Conservation (phyloP, 2,888 invertebrate genomes). For the Esperia sulphurella region DNA sequence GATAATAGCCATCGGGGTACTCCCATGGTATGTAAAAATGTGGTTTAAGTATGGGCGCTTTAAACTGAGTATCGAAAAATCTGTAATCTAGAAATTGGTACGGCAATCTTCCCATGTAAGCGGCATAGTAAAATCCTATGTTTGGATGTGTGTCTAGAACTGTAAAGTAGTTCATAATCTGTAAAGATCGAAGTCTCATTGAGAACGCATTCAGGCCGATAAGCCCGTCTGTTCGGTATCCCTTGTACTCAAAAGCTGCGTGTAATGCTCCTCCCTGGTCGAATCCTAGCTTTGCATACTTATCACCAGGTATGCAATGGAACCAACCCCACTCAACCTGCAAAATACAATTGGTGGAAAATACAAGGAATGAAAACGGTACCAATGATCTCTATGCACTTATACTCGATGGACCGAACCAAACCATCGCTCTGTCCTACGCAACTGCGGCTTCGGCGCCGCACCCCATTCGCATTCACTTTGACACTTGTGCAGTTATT, state of each 20-base stretch:
- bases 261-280: conserved; percentile 33
- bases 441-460: no score
- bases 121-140: conserved; percentile 29
- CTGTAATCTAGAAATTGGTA: conserved; percentile 3
- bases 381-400: no score
- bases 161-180: conserved; percentile 30
- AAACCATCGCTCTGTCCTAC: no score
- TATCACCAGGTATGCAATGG: conserved; percentile 22
- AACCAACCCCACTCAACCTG: conserved; percentile 43
- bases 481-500: no score
- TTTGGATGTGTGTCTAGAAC: conserved; percentile 28
- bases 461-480: no score
- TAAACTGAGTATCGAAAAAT: background rate
- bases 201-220: conserved; percentile 29
- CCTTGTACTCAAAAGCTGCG: conserved; percentile 8
- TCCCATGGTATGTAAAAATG: conserved; percentile 2
- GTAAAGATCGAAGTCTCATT: conserved; percentile 26
- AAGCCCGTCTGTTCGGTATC: conserved; percentile 28
- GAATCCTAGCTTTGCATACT: conserved; percentile 28
- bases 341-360: conserved; percentile 8
- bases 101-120: conserved; percentile 5
- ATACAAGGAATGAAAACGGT: no score
- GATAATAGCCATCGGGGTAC: background rate
- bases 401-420: no score
- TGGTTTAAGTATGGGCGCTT: conserved; percentile 2